Base-by-base conservation (phyloP, 1,140 invertebrate species). In the Drosophila lacteicornis region DNA sequence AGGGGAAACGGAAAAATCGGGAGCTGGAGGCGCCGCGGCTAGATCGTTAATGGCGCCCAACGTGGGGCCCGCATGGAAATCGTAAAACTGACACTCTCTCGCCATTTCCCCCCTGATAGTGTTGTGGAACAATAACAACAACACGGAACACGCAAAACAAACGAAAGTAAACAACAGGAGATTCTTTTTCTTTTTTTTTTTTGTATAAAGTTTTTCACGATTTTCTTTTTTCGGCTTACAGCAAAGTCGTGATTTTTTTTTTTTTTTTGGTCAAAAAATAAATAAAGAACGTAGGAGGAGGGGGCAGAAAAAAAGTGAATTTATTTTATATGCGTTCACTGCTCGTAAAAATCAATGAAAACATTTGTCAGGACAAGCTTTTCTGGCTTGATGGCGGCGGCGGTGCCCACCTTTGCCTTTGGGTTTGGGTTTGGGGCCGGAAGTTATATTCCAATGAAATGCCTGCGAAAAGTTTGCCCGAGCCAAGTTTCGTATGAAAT, bases 261-360 rank as follows among this genome's bases (percentile, higher is more conserved):
- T 25, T 49, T 33, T 30, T 33, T 50, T 25, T 30, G 40, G 43
- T 51, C 30, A 50, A 57, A 74, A 62, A 43, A 73, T 53, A 73
- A 50, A 74, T 42, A 73, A 51, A 58, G 36, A 60, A 60, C 38
- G 36, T 19, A 25, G 19, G 25, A 25, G 30, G 12, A 13, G 49
- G 6, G 11, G 40, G 22, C 5, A 9, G 47, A 4, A 33, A 71
- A 71, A 70, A 76, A 79, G 78, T 66, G 83, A 87, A 86, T 87
- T 87, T 87, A 87, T 83, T 88, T 82, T 80, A 83, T 83, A 66
- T 56, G 53, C 76, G 75, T 87, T 87, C 61, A 69, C 58, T 88
- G 84, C 80, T 83, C 84, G 83, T 87, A 87, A 87, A 88, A 88
- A 87, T 87, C 83, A 88, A 87, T 87, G 83, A 87, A 87, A 83